phyloP scores from a whole-genome alignment of 2,888 invertebrate species.

The Cerceris rybyensis region DNA sequence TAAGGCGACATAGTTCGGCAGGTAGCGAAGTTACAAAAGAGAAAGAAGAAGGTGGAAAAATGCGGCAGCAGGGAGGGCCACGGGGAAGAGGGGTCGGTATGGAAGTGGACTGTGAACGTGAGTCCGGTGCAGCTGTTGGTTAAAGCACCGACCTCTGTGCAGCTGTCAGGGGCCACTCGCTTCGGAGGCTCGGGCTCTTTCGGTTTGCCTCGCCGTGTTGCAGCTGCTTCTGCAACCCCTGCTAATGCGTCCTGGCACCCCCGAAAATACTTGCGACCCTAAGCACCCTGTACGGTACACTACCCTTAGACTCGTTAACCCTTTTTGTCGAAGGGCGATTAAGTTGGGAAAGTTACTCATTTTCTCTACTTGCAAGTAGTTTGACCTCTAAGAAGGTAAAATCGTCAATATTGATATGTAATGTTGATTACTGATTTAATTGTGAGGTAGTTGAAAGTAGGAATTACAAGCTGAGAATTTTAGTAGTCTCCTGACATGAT shows the following conservation, averaged over 20 bases:
- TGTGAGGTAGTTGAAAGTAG: no score
- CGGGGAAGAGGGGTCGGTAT: conserved; percentile 37
- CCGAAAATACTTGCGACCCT: conserved; percentile 59
- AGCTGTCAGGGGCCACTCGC: conserved; percentile 75
- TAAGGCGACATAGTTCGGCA: conserved; percentile 17
- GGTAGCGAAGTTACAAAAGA: conserved; percentile 34
- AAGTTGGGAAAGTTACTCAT: no score
- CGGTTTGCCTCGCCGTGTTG: conserved; percentile 64
- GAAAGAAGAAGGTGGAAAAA: conserved; percentile 48
- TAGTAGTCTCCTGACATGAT: no score
- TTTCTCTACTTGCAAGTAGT: no score
- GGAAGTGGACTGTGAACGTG: conserved; percentile 61
- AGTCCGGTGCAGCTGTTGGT: conserved; percentile 78
- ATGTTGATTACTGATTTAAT: no score
- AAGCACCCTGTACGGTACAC: conserved; percentile 9
- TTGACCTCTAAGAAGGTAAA: no score
- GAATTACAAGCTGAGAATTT: no score
- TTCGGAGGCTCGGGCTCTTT: conserved; percentile 57
- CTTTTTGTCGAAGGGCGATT: no score
- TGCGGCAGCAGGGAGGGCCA: conserved; percentile 23
- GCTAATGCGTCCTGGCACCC: conserved; percentile 63
- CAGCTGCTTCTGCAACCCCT: conserved; percentile 77
- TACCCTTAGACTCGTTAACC: conserved; percentile 46
- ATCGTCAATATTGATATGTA: no score
- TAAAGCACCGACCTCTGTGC: conserved; percentile 78